Conservation (phyloP, 2,888 invertebrate genomes). For the Lasioglossum oenotherae region DNA sequence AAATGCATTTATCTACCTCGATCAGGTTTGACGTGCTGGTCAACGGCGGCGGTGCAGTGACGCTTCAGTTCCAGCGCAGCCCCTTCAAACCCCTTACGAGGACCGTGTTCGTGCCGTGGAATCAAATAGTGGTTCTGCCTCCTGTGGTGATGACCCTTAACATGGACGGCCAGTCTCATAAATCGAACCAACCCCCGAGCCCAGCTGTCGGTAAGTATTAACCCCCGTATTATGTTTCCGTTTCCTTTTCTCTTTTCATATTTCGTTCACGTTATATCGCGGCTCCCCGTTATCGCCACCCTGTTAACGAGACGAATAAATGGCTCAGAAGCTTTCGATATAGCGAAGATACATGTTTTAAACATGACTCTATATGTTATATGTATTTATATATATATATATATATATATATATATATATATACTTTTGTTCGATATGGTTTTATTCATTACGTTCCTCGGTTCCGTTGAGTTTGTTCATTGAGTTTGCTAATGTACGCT, state of each 20-base stretch:
- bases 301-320: constrained; percentile 32
- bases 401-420: background rate
- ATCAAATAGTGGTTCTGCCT: constrained; percentile 97
- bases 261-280: constrained; percentile 47
- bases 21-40: constrained; percentile 99
- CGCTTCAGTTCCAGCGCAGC: constrained; percentile 97
- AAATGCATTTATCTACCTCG: constrained; percentile 66
- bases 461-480: background rate
- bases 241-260: constrained; percentile 34
- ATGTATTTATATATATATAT: background rate
- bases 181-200: constrained; percentile 82
- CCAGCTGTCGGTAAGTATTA: constrained; percentile 82
- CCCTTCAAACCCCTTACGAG: constrained; percentile 95
- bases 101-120: constrained; percentile 98
- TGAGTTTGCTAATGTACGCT: background rate
- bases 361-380: background rate
- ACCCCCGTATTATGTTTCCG: constrained; percentile 38
- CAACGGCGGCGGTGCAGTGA: constrained; percentile 99
- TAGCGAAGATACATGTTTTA: background rate
- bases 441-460: background rate
- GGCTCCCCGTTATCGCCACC: constrained; percentile 7
- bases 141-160: constrained; percentile 94
- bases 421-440: background rate
- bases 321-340: background rate
- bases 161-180: constrained; percentile 86